Evolutionary conservation across 2,888 invertebrate genomes (phyloP).

Genomic region (Strigamia crassipes): DNA sequence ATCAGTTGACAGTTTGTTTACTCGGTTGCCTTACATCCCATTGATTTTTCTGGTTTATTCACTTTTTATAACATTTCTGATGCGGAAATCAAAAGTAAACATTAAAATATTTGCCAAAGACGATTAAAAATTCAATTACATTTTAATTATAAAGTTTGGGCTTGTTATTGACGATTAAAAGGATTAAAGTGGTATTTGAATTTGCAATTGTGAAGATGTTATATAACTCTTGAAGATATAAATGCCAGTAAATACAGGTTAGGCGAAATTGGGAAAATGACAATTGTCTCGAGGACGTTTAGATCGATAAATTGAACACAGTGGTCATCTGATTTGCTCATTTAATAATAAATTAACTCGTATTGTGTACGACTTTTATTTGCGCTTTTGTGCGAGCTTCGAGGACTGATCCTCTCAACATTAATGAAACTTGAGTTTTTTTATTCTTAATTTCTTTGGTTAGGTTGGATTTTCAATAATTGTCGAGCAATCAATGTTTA

Average conservation of each 20-base stretch:
- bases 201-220: not conserved
- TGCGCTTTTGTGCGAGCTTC: not conserved
- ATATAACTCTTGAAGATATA: not conserved
- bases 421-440: not conserved
- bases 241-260: not conserved
- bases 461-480: not conserved
- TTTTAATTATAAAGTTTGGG: no score
- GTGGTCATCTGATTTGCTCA: not conserved
- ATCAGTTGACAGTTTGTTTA: slow-evolving; percentile 16
- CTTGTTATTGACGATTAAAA: not conserved
- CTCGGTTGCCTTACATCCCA: not conserved
- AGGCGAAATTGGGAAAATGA: not conserved
- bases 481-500: not conserved
- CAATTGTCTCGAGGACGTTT: not conserved
- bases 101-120: not conserved
- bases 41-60: not conserved
- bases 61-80: not conserved
- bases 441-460: no score
- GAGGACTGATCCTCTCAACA: not conserved
- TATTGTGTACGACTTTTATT: not conserved
- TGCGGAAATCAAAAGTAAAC: not conserved
- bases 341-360: slow-evolving; percentile 18
- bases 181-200: not conserved
- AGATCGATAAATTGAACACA: slow-evolving; percentile 19
- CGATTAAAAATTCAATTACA: no score